A percentile compares a stretch with the other conserved stretches of the same genome.
Evolutionary conservation across 2,888 invertebrate genomes (phyloP).

Genomic region (Catocala nupta): DNA sequence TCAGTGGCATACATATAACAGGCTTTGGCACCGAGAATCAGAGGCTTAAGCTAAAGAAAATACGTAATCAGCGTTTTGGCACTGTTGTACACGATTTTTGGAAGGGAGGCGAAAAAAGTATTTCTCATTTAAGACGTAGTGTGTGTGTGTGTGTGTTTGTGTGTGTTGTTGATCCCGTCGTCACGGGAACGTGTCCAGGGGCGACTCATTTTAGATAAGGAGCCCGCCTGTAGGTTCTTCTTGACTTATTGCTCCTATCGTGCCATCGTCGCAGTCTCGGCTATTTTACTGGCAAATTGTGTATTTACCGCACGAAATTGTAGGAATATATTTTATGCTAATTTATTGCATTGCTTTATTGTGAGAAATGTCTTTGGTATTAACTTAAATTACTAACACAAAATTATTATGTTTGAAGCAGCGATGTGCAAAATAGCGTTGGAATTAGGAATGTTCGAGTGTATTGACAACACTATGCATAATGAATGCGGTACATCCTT

Average conservation of each 20-base stretch:
- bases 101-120: slow-evolving; percentile 30
- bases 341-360: slow-evolving; percentile 22
- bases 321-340: slow-evolving; percentile 15
- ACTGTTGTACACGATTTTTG: slow-evolving; percentile 39
- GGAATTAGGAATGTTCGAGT: no score
- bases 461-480: no score
- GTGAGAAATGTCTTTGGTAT: neutral
- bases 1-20: slow-evolving; percentile 12
- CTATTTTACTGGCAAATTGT: slow-evolving; percentile 42
- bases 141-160: slow-evolving; percentile 5
- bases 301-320: slow-evolving; percentile 31
- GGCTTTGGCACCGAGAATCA: slow-evolving; percentile 35
- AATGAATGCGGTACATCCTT: no score
- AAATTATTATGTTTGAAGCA: no score
- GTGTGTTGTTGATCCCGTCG: slow-evolving; percentile 36
- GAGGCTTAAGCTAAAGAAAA: slow-evolving; percentile 38
- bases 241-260: slow-evolving; percentile 51
- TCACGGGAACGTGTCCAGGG: slow-evolving; percentile 47
- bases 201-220: slow-evolving; percentile 59
- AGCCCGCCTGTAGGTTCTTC: slow-evolving; percentile 28
- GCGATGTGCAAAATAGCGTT: no score
- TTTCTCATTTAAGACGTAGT: slow-evolving; percentile 37
- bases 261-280: slow-evolving; percentile 28
- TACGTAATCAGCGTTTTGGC: slow-evolving; percentile 51
- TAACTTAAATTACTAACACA: neutral